Base-by-base conservation (phyloP, 2,113 vertebrate genomes). In the Cyanoramphus novaezelandiae region DNA sequence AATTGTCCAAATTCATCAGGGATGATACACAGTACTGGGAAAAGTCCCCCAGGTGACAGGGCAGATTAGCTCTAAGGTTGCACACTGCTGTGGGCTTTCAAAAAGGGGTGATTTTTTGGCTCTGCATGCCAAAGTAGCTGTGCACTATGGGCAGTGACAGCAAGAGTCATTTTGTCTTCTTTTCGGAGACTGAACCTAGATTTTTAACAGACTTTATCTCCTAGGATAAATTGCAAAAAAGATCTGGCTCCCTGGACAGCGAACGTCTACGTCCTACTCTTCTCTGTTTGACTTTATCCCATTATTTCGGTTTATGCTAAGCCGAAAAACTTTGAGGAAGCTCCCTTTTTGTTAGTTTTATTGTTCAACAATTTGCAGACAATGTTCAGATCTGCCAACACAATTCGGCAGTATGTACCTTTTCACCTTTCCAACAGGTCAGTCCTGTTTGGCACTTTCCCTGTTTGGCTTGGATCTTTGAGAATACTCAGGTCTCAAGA, bases 51-150 rank as follows among this genome's bases (percentile, higher is more conserved):
- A 37, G 50, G 17, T 43, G 35, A 49, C 4, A 8, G 14, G 13
- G 16, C 5, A 82, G 37, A 65, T 46, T 17, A 88, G 37, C 24
- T 59, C 33, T 59, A 33, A 59, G 20, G 15, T 9, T 78, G 28
- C 60, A 64, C 53, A 81, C 15, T 39, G 47, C 3, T 2, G 25
- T 17, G 17, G 52, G 37, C 15, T 62, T 91, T 83, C 33, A 2
- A 17, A 75, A 75, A 76, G 13, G 25, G 33, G 11, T 37, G 57
- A 68, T 17, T 83, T 83, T 80, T 53, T 72, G 25, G 37, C 28
- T 47, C 9, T 62, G 4, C 17, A 9, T 35, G 14, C 19, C 0
- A 0, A 81, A 93, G 70, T 5, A 75, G 41, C 43, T 63, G 33
- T 1, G 2, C 10, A 5, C 17, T 50, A 10, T 9, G 37, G 65